phyloP scores from a whole-genome alignment of 2,113 vertebrate genomes.

The Rhinichthys klamathensis region DNA sequence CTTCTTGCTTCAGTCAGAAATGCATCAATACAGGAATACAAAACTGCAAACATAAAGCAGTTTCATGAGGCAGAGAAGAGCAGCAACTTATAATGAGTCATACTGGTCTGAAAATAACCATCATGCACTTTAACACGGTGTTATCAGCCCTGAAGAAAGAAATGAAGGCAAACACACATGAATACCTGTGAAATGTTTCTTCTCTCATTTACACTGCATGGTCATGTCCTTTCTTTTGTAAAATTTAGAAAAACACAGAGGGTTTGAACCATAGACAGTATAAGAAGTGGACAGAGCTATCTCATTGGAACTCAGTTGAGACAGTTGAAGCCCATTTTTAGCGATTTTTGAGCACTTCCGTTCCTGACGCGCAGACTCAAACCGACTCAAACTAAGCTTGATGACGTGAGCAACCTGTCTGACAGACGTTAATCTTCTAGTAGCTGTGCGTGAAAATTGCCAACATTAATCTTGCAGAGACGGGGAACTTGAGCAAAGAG shows the following conservation, averaged over 20 bases:
- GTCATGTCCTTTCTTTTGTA: not conserved
- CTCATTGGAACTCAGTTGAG: no score
- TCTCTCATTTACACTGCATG: not conserved
- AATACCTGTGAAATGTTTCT: not conserved
- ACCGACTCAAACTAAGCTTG: no score
- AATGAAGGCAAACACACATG: not conserved
- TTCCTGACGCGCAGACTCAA: no score
- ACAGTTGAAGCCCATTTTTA: no score
- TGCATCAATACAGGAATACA: not conserved
- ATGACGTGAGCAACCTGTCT: no score
- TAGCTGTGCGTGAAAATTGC: no score
- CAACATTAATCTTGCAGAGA: no score
- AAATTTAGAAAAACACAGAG: not conserved
- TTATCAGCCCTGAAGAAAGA: constrained; percentile 3
- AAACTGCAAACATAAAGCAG: not conserved
- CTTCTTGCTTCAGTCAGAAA: not conserved
- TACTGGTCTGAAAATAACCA: not conserved
- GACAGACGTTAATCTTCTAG: no score
- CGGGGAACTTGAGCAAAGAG: no score
- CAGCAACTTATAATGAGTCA: not conserved
- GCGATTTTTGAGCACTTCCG: no score
- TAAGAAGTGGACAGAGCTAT: no score
- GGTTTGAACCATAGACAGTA: not conserved
- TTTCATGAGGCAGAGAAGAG: not conserved
- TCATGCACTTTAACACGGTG: not conserved